phyloP scores from a whole-genome alignment of 2,113 vertebrate species.

The Micromys minutus region DNA sequence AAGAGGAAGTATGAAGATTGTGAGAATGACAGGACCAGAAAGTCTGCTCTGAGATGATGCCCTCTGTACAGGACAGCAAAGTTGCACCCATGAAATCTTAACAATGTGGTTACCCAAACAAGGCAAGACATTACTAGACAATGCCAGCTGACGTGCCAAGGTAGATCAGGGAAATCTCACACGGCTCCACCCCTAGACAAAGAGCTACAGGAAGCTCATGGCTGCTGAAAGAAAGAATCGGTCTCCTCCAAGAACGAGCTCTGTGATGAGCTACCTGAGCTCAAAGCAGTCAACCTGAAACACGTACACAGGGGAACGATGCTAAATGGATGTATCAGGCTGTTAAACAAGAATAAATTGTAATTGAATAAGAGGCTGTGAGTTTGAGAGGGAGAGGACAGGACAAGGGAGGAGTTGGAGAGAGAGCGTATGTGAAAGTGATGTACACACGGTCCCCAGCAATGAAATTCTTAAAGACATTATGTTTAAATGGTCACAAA shows the following conservation, averaged over 20 bases:
- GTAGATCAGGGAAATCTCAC: background rate
- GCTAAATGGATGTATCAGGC: background rate
- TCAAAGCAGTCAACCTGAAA: background rate
- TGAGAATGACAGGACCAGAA: background rate
- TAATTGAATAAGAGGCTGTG: background rate
- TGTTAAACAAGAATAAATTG: background rate
- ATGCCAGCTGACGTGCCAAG: too few relatives aligned
- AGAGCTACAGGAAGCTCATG: background rate
- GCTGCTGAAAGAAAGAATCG: too few relatives aligned
- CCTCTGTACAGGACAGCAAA: background rate
- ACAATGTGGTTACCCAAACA: background rate
- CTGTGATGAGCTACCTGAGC: too few relatives aligned
- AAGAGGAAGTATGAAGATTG: background rate
- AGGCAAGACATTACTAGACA: background rate
- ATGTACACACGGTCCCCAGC: background rate
- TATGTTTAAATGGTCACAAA: background rate
- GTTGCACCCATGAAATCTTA: background rate
- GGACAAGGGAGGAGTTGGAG: background rate
- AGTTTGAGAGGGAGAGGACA: background rate
- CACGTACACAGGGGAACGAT: too few relatives aligned
- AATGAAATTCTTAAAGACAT: too few relatives aligned
- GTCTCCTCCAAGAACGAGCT: background rate
- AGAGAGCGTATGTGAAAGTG: background rate
- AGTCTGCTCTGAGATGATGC: background rate
- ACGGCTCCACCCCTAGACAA: background rate